Evolutionary conservation across 2,888 invertebrate species (phyloP).

Genomic region (Ommatoiulus sabulosus): DNA sequence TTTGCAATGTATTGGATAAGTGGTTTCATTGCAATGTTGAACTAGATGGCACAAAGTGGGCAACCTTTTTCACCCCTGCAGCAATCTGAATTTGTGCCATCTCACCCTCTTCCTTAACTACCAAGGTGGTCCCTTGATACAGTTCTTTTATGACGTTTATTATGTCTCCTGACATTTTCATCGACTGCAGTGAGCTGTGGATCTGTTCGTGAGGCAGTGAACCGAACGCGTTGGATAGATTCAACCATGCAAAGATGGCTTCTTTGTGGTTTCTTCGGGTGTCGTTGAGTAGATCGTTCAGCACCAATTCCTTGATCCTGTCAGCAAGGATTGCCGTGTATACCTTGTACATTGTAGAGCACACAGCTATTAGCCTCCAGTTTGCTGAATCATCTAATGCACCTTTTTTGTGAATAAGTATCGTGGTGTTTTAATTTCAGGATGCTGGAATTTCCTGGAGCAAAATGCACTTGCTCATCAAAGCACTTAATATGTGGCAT

Average conservation of each 20-base stretch:
- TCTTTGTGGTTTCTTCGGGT: not conserved
- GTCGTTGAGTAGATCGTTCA: not conserved
- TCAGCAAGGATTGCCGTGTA: constrained; percentile 60
- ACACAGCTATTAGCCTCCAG: constrained; percentile 63
- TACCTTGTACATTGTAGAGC: constrained; percentile 61
- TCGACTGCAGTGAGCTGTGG: too few species aligned
- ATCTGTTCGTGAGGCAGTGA: too few species aligned
- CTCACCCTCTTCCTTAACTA: too few species aligned
- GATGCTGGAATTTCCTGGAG: constrained; percentile 57
- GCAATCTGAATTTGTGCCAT: too few species aligned
- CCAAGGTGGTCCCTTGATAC: too few species aligned
- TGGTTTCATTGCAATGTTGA: too few species aligned
- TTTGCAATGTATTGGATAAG: too few species aligned
- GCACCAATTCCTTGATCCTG: constrained; percentile 58
- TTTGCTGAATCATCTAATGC: constrained; percentile 62
- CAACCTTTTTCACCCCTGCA: too few species aligned
- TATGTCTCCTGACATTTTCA: too few species aligned
- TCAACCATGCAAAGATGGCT: not conserved
- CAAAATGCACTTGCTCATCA: not conserved
- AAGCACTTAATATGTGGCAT: not conserved
- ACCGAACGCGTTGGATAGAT: too few species aligned
- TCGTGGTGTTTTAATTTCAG: constrained; percentile 61
- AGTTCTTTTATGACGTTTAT: too few species aligned
- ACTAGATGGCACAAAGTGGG: too few species aligned
- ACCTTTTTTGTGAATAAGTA: constrained; percentile 63